phyloP scores from a whole-genome alignment of 2,888 invertebrate genomes.

The Pseudolycoriella hygida region DNA sequence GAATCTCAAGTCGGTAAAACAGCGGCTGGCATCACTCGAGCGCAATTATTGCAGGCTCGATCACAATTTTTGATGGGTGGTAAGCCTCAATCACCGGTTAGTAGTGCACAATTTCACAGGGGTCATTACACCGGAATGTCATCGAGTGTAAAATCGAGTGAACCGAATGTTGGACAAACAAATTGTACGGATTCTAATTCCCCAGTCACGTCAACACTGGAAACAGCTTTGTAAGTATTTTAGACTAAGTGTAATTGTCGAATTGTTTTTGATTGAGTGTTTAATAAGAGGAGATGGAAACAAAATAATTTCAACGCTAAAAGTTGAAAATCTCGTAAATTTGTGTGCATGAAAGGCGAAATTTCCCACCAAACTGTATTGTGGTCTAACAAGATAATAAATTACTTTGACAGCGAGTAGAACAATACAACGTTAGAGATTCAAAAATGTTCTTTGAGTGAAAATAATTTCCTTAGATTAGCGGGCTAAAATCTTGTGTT shows the following conservation, averaged over 20 bases:
- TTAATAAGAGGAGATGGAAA: not conserved
- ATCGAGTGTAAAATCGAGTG: constrained; percentile 16
- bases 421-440: too few species aligned
- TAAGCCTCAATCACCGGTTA: constrained; percentile 6
- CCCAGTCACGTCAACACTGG: constrained; percentile 32
- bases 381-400: too few species aligned
- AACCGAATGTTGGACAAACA: constrained; percentile 18
- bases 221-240: constrained; percentile 35
- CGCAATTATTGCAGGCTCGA: constrained; percentile 39
- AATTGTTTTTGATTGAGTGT: not conserved
- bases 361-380: too few species aligned
- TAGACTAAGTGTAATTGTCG: not conserved
- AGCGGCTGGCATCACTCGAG: constrained; percentile 30
- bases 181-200: constrained; percentile 17
- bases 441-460: too few species aligned
- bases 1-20: constrained; percentile 21
- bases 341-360: too few species aligned
- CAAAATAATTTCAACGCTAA: too few species aligned
- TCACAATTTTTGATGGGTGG: constrained; percentile 35
- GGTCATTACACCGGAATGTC: constrained; percentile 10
- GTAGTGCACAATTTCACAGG: constrained; percentile 7
- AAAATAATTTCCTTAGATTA: too few species aligned
- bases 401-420: too few species aligned
- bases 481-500: too few species aligned
- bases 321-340: too few species aligned